These are phyloP conservation scores for Bellardia pandia DNA, from an alignment of 2,888 invertebrate genomes.

Conservation along the genomic window DNA sequence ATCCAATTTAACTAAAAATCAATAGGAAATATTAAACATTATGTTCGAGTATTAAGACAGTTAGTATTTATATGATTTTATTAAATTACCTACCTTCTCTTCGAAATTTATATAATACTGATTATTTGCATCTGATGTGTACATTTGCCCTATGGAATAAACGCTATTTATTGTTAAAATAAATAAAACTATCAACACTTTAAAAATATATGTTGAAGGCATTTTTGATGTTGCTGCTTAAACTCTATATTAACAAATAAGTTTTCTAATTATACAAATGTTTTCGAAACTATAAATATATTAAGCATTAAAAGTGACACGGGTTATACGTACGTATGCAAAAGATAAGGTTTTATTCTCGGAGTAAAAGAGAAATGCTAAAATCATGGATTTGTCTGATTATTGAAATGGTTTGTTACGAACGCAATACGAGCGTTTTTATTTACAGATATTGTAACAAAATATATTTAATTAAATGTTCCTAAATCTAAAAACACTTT, in stretches of 20 bases:
- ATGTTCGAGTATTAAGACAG: too few relatives aligned
- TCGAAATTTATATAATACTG: neutral
- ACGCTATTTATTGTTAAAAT: neutral
- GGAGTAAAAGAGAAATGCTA: neutral
- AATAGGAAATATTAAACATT: neutral
- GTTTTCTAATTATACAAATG: neutral
- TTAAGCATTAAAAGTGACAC: neutral
- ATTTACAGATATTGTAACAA: too few relatives aligned
- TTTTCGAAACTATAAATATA: slow-evolving; percentile 1
- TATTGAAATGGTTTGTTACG: too few relatives aligned
- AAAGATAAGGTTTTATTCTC: neutral
- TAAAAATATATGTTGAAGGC: neutral
- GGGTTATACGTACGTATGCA: neutral
- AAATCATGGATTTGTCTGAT: neutral
- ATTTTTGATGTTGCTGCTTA: neutral
- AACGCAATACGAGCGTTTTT: too few relatives aligned
- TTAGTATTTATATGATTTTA: too few relatives aligned
- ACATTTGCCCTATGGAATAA: neutral
- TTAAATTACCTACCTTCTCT: neutral
- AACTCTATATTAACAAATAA: neutral
- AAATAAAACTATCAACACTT: neutral
- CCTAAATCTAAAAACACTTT: too few relatives aligned
- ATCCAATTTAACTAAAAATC: neutral
- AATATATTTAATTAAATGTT: too few relatives aligned
- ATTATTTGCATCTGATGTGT: slow-evolving; percentile 5